Evolutionary conservation across 2,113 vertebrate species (phyloP).

Genomic region (Caranx melampygus): DNA sequence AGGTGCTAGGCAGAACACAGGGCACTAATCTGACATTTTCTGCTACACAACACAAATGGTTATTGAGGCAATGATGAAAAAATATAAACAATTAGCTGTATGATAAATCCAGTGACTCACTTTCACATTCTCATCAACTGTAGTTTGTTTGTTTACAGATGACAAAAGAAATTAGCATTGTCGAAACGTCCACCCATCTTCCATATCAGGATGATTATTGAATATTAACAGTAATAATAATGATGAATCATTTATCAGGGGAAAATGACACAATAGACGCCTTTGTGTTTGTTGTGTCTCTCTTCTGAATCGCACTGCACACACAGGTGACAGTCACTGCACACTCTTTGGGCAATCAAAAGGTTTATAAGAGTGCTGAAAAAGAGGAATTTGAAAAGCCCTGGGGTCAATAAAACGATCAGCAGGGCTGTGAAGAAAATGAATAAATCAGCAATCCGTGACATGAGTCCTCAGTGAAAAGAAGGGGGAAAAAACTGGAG

Average conservation of each 20-base stretch:
- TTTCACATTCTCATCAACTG: not conserved
- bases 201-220: not conserved
- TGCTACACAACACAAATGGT: conserved; percentile 35
- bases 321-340: not conserved
- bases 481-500: not conserved
- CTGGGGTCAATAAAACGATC: conserved; percentile 7
- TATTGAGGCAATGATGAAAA: conserved; percentile 31
- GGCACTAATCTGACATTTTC: conserved; percentile 49
- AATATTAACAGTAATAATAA: conserved; percentile 7
- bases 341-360: not conserved
- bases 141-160: not conserved
- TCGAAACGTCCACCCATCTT: not conserved
- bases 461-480: conserved; percentile 15
- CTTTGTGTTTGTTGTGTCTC: not conserved
- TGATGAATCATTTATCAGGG: not conserved
- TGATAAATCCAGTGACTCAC: not conserved
- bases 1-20: conserved; percentile 35
- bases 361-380: conserved; percentile 7
- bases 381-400: not conserved
- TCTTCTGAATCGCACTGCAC: not conserved
- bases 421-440: conserved; percentile 11
- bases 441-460: conserved; percentile 19
- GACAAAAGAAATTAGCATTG: not conserved
- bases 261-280: not conserved
- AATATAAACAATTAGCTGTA: conserved; percentile 22